These are phyloP conservation scores for Cebidichthys violaceus DNA, from an alignment of 2,113 vertebrate genomes.

Conservation along the genomic window DNA sequence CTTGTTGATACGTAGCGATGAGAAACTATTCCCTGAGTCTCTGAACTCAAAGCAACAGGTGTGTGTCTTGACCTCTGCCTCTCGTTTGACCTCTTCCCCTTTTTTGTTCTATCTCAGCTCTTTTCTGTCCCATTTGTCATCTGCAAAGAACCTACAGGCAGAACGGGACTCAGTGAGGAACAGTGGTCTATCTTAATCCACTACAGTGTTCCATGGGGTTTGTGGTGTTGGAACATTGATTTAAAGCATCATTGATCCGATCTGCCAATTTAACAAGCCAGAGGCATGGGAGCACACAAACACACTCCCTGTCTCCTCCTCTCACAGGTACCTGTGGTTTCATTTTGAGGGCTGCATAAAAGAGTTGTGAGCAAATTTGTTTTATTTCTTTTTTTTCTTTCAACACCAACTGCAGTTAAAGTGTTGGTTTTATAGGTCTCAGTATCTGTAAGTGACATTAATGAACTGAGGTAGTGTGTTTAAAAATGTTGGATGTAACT, in stretches of 20 bases:
- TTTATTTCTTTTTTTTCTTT: slow-evolving; percentile 2
- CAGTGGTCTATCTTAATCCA: slow-evolving; percentile 75
- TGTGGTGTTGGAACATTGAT: slow-evolving; percentile 77
- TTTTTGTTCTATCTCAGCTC: slow-evolving; percentile 65
- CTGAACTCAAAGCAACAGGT: slow-evolving; percentile 27
- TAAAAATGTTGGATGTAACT: background rate
- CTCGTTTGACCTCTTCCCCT: slow-evolving; percentile 58
- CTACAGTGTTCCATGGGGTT: slow-evolving; percentile 79
- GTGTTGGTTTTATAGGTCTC: background rate
- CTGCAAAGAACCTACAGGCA: slow-evolving; percentile 64
- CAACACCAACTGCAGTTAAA: background rate
- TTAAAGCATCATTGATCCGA: slow-evolving; percentile 79
- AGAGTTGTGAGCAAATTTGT: slow-evolving; percentile 15
- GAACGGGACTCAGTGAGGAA: slow-evolving; percentile 60
- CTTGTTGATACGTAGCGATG: slow-evolving; percentile 5
- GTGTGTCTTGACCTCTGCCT: slow-evolving; percentile 33
- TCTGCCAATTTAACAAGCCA: slow-evolving; percentile 75
- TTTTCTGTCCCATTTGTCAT: slow-evolving; percentile 55
- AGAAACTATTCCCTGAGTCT: background rate
- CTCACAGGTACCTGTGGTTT: slow-evolving; percentile 37
- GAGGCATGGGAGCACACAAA: slow-evolving; percentile 56
- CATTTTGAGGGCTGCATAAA: slow-evolving; percentile 45
- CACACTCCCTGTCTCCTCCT: slow-evolving; percentile 45
- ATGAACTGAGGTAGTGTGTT: background rate
- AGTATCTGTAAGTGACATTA: background rate